These are phyloP conservation scores for Agrotis segetum DNA, from an alignment of 2,888 invertebrate species.

Conservation along the genomic window DNA sequence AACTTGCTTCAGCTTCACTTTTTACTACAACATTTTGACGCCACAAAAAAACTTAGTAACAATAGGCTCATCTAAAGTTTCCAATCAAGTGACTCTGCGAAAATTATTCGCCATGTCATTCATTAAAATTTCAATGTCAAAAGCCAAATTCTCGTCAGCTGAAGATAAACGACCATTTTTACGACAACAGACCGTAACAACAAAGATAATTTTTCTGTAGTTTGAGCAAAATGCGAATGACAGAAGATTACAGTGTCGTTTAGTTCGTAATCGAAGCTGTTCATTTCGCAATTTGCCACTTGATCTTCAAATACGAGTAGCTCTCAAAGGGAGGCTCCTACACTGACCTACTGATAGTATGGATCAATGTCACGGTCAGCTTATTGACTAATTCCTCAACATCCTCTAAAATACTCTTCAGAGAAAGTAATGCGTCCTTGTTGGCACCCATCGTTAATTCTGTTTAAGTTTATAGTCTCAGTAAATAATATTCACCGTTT, in stretches of 20 bases:
- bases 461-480: neutral
- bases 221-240: neutral
- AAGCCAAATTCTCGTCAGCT: conserved; percentile 25
- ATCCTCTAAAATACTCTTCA: neutral
- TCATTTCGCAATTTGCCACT: conserved; percentile 31
- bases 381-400: neutral
- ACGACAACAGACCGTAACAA: conserved; percentile 8
- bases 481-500: conserved; percentile 11
- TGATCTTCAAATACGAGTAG: conserved; percentile 12
- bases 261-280: neutral
- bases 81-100: conserved; percentile 40
- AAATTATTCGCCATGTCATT: conserved; percentile 42
- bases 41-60: conserved; percentile 29
- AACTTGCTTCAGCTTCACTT: conserved; percentile 14
- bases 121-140: conserved; percentile 49
- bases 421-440: neutral
- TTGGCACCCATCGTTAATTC: neutral
- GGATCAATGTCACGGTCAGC: conserved; percentile 3
- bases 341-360: too few relatives aligned
- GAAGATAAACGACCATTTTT: conserved; percentile 21
- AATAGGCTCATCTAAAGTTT: conserved; percentile 33
- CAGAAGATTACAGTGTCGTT: neutral
- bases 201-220: neutral
- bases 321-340: too few relatives aligned
- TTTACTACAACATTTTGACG: conserved; percentile 26